Conservation (phyloP, 2,888 invertebrate genomes). For the Caenorhabditis sp. region DNA sequence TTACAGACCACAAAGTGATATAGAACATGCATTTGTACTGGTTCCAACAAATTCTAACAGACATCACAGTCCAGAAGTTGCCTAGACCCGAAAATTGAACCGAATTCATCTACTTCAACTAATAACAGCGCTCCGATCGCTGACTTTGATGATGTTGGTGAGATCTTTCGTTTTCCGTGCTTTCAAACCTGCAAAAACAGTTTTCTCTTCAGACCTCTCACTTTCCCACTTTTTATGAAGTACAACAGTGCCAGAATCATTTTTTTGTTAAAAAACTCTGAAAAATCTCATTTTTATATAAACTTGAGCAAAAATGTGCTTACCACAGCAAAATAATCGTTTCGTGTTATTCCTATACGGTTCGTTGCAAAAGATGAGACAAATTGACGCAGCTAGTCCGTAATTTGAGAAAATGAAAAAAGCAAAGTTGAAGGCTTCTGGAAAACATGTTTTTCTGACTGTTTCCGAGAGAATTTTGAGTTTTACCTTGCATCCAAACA, state of each 20-base stretch:
- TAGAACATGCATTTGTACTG: too few species aligned
- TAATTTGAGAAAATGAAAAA: slow-evolving; percentile 38
- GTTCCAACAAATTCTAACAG: too few species aligned
- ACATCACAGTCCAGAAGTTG: too few species aligned
- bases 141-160: slow-evolving; percentile 21
- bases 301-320: neutral
- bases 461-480: too few species aligned
- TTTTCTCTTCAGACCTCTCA: neutral
- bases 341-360: slow-evolving; percentile 38
- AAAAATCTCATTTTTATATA: neutral
- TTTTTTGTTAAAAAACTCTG: slow-evolving; percentile 19
- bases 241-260: neutral
- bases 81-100: too few species aligned
- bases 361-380: slow-evolving; percentile 33
- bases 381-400: slow-evolving; percentile 29
- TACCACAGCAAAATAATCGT: slow-evolving; percentile 21
- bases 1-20: too few species aligned
- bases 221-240: neutral
- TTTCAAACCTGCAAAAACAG: slow-evolving; percentile 11
- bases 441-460: too few species aligned
- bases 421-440: slow-evolving; percentile 40
- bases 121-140: slow-evolving; percentile 13
- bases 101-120: too few species aligned
- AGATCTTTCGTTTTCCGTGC: slow-evolving; percentile 11
- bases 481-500: slow-evolving; percentile 36